phyloP scores from a whole-genome alignment of 2,888 invertebrate genomes.

The Trichacis sp. region DNA sequence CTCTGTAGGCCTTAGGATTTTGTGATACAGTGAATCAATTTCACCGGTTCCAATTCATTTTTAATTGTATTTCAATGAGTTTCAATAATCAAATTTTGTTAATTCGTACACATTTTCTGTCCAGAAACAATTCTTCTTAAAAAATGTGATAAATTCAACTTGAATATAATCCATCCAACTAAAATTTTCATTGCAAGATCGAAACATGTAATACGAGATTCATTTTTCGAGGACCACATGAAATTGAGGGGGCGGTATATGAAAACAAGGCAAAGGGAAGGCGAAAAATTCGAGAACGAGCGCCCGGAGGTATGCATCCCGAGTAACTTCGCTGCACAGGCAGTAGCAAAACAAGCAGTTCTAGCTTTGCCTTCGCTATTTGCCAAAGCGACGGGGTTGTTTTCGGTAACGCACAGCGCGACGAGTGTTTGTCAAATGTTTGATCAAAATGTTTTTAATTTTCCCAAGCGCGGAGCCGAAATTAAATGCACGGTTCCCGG shows the following conservation, averaged over 20 bases:
- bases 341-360: conserved; percentile 59
- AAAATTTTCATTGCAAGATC: neutral
- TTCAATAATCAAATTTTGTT: too few relatives aligned
- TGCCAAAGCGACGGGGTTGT: conserved; percentile 56
- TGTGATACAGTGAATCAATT: too few relatives aligned
- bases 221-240: too few relatives aligned
- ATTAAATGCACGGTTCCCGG: conserved; percentile 59
- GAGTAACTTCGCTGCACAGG: conserved; percentile 54
- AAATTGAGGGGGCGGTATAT: neutral
- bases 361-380: conserved; percentile 51
- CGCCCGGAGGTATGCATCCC: conserved; percentile 61
- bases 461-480: conserved; percentile 53
- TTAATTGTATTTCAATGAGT: too few relatives aligned
- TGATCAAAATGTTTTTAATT: conserved; percentile 65
- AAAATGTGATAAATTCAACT: too few relatives aligned
- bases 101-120: too few relatives aligned
- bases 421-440: conserved; percentile 68
- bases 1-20: too few relatives aligned
- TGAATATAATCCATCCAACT: too few relatives aligned
- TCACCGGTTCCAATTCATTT: too few relatives aligned
- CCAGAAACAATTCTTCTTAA: too few relatives aligned
- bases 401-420: conserved; percentile 45
- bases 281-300: conserved; percentile 32
- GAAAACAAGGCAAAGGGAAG: neutral
- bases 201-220: neutral